Evolutionary conservation across 2,797 vertebrate genomes (phyloP).

Genomic region (Lycodopsis pacificus): DNA sequence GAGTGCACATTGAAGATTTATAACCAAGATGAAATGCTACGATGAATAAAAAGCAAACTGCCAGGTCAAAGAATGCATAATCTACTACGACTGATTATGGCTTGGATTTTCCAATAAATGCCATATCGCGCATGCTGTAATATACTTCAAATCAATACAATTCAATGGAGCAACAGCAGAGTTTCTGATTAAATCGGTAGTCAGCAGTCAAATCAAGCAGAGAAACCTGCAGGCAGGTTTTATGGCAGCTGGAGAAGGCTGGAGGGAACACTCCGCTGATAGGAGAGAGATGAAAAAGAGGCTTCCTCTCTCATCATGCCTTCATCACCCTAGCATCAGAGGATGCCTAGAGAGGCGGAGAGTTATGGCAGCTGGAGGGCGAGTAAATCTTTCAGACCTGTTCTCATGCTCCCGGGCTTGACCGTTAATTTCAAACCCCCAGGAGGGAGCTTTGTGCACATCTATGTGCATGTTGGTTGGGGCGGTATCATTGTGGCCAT

Average conservation of each 20-base stretch:
- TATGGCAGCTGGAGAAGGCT: constrained; percentile 57
- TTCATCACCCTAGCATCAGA: constrained; percentile 66
- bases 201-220: constrained; percentile 43
- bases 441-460: constrained; percentile 45
- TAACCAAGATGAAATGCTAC: constrained; percentile 3
- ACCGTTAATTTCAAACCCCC: constrained; percentile 68
- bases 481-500: constrained; percentile 13
- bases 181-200: constrained; percentile 61
- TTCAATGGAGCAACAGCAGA: constrained; percentile 30
- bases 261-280: constrained; percentile 65
- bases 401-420: constrained; percentile 43
- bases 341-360: constrained; percentile 49
- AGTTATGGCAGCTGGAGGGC: constrained; percentile 60
- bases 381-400: constrained; percentile 68
- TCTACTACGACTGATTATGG: constrained; percentile 11
- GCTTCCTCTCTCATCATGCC: constrained; percentile 68
- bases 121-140: constrained; percentile 31
- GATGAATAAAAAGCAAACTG: neutral
- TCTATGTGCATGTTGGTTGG: constrained; percentile 44
- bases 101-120: constrained; percentile 30
- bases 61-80: constrained; percentile 9
- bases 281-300: constrained; percentile 70
- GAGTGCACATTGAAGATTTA: neutral
- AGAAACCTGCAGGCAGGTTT: constrained; percentile 56
- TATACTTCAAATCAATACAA: constrained; percentile 32